These are phyloP conservation scores for Criorhina ranunculi DNA, from an alignment of 2,888 invertebrate species.

Conservation along the genomic window DNA sequence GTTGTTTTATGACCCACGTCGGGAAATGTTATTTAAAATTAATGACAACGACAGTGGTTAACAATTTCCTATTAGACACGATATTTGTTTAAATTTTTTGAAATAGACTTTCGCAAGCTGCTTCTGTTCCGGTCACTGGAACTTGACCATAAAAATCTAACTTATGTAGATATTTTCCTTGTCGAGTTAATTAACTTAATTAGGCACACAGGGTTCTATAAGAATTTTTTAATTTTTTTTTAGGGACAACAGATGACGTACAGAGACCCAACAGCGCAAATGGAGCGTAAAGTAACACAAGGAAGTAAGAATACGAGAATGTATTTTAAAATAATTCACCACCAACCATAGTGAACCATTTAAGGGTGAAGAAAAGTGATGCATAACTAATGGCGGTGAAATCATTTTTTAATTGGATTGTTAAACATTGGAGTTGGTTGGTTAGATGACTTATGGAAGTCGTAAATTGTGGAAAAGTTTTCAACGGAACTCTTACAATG, in stretches of 20 bases:
- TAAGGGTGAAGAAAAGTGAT: slow-evolving; percentile 29
- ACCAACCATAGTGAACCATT: background rate
- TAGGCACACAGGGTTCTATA: slow-evolving; percentile 16
- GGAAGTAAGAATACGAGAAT: background rate
- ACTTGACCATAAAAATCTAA: slow-evolving; percentile 20
- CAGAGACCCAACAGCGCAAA: background rate
- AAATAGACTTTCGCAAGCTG: background rate
- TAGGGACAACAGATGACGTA: slow-evolving; percentile 12
- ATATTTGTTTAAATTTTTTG: slow-evolving; percentile 23
- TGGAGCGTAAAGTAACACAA: slow-evolving; percentile 6
- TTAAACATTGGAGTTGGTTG: slow-evolving; percentile 22
- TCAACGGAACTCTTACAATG: background rate
- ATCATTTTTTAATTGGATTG: slow-evolving; percentile 51
- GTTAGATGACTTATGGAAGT: slow-evolving; percentile 13
- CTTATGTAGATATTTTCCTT: slow-evolving; percentile 42
- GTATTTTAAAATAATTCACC: background rate
- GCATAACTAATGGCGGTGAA: slow-evolving; percentile 39
- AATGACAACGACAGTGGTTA: slow-evolving; percentile 24
- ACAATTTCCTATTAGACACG: slow-evolving; percentile 10
- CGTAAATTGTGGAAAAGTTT: slow-evolving; percentile 18
- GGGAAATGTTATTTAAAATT: slow-evolving; percentile 36
- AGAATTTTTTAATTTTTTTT: background rate
- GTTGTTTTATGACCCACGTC: slow-evolving; percentile 13
- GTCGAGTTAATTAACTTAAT: slow-evolving; percentile 42
- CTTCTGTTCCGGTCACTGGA: background rate